A percentile compares a stretch with the other conserved stretches of the same genome.
phyloP scores from a whole-genome alignment of 2,113 vertebrate species.

The Capreolus pygargus region DNA sequence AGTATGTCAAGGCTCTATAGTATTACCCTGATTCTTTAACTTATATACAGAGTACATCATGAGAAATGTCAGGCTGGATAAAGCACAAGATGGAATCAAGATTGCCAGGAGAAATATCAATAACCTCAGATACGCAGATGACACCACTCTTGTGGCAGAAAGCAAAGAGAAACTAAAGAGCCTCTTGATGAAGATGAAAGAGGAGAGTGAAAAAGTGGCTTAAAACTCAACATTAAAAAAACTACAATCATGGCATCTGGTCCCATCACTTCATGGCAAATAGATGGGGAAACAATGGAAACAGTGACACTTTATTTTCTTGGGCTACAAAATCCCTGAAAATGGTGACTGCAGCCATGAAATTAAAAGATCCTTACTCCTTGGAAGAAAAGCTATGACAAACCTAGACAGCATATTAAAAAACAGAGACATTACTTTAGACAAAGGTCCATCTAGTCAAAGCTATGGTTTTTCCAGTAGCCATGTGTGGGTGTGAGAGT shows the following conservation, averaged over 20 bases:
- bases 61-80: no score
- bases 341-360: not conserved
- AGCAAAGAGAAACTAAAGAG: not conserved
- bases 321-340: not conserved
- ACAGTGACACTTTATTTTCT: not conserved
- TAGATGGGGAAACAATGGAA: not conserved
- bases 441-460: not conserved
- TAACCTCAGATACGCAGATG: not conserved
- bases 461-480: not conserved
- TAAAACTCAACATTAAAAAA: not conserved
- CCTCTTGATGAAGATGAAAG: not conserved
- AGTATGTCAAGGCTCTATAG: no score
- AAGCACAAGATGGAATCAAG: no score
- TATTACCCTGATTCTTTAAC: no score
- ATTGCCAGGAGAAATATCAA: not conserved
- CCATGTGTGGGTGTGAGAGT: not conserved
- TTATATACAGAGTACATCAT: no score
- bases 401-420: not conserved
- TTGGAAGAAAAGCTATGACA: not conserved
- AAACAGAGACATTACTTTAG: not conserved
- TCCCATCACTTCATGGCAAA: not conserved
- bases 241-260: not conserved
- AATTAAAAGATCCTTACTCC: not conserved
- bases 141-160: not conserved
- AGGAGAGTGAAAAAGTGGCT: not conserved